A percentile compares a stretch with the other conserved stretches of the same genome.
Evolutionary conservation across 2,888 invertebrate genomes (phyloP).

Genomic region (Hirtodrosophila histrioides): DNA sequence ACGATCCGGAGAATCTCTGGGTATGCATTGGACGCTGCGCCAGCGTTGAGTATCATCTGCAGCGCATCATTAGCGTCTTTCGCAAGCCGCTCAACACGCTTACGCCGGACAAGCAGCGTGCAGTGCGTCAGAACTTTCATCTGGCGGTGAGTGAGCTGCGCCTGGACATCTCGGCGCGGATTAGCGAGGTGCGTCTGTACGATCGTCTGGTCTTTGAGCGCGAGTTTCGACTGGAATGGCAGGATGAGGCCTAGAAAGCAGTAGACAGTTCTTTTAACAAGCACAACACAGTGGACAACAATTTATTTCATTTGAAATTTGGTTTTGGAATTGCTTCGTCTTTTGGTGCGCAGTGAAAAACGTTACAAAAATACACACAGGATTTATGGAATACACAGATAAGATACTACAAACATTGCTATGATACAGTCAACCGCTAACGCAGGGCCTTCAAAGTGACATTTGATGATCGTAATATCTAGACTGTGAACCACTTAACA

Average conservation of each 20-base stretch:
- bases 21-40: slow-evolving; percentile 81
- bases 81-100: slow-evolving; percentile 76
- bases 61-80: slow-evolving; percentile 76
- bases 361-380: slow-evolving; percentile 67
- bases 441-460: neutral
- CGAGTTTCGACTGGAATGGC: slow-evolving; percentile 77
- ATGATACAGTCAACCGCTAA: neutral
- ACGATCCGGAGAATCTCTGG: slow-evolving; percentile 78
- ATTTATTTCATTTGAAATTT: slow-evolving; percentile 49
- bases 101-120: slow-evolving; percentile 78
- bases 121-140: slow-evolving; percentile 80
- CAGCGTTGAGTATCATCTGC: slow-evolving; percentile 79
- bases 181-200: slow-evolving; percentile 77
- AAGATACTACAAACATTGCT: slow-evolving; percentile 22
- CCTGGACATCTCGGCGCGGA: slow-evolving; percentile 80
- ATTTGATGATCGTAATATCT: slow-evolving; percentile 8
- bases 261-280: slow-evolving; percentile 22
- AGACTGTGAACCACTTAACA: slow-evolving; percentile 14
- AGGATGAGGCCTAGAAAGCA: slow-evolving; percentile 62
- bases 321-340: slow-evolving; percentile 38
- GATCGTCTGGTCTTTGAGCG: slow-evolving; percentile 79
- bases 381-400: slow-evolving; percentile 25
- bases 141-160: slow-evolving; percentile 79
- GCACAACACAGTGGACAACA: slow-evolving; percentile 53
- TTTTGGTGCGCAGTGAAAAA: slow-evolving; percentile 59